Base-by-base conservation (phyloP, 2,797 vertebrate genomes). In the Gambusia yucatana region DNA sequence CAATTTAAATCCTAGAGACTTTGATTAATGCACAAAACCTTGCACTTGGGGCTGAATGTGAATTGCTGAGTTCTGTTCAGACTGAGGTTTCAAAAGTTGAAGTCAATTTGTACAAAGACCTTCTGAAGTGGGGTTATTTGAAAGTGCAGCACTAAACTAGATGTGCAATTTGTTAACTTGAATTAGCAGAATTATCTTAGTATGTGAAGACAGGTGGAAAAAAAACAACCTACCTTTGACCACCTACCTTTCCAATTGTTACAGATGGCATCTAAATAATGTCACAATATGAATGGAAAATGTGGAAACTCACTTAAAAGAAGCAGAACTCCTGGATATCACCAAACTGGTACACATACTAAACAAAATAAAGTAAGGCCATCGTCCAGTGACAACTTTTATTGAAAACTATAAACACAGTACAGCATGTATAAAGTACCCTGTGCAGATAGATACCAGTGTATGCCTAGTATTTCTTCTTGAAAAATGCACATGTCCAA, bases 381-480 rank as follows among this genome's bases (percentile, higher is more conserved):
- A 70, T 70, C 0, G 43, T 70, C 67, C 67, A 70, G 67, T 70
- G 67, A 70, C 67, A 70, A 70, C 67, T 70, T 70, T 70, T 70
- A 70, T 70, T 70, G 93, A 94, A 94, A 91, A 76, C 92, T 94
- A 93, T 82, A 94, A 94, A 95, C 67, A 70, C 67, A 70, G 67
- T 70, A 70, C 67, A 70, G 67, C 67, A 70, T 70, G 67, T 70
- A 96, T 95, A 95, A 95, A 95, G 94, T 96, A 96, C 96, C 96
- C 94, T 96, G 95, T 96, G 94, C 94, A 94, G 94, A 96, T 93
- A 93, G 93, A 95, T 94, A 92, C 92, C 95, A 96, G 94, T 96
- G 93, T 95, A 94, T 90, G 91, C 90, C 91, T 93, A 91, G 88
- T 87, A 82, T 94, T 92, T 93, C 92, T 90, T 93, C 88, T 93